Evolutionary conservation across 1,140 invertebrate species (phyloP).

Genomic region (Aphaenogaster floridana): DNA sequence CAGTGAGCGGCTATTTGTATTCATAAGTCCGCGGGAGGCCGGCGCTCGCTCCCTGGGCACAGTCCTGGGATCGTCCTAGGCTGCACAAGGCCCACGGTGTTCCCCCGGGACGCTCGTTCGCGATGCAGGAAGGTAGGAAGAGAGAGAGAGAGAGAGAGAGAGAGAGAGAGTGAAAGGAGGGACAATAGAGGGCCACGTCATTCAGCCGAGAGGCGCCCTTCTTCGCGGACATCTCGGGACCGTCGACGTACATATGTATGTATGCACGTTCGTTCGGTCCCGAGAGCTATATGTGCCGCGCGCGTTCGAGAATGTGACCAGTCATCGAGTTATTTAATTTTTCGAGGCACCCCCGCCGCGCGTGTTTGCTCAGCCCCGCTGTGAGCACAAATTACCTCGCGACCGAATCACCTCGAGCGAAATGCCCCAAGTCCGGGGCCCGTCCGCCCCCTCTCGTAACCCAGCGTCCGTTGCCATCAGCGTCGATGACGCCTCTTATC

Average conservation of each 20-base stretch:
- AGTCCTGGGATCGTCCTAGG: slow-evolving; percentile 57
- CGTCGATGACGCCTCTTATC: slow-evolving; percentile 71
- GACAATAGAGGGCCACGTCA: slow-evolving; percentile 74
- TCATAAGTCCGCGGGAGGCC: slow-evolving; percentile 87
- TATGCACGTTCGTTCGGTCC: slow-evolving; percentile 38
- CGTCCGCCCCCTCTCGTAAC: slow-evolving; percentile 68
- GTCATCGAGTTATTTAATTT: slow-evolving; percentile 89
- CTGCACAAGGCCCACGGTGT: slow-evolving; percentile 47
- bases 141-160: slow-evolving; percentile 41
- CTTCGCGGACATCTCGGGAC: slow-evolving; percentile 69
- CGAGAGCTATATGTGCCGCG: slow-evolving; percentile 62
- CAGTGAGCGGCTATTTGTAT: slow-evolving; percentile 87
- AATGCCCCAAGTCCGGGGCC: slow-evolving; percentile 69
- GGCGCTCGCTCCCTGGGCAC: slow-evolving; percentile 81
- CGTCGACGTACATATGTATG: slow-evolving; percentile 32
- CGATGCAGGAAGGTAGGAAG: slow-evolving; percentile 22
- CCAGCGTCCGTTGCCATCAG: slow-evolving; percentile 67
- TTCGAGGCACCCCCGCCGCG: slow-evolving; percentile 86
- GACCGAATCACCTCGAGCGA: slow-evolving; percentile 83
- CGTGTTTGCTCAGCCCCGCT: slow-evolving; percentile 89
- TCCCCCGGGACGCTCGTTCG: slow-evolving; percentile 58
- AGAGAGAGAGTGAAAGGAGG: neutral
- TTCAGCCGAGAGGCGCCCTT: slow-evolving; percentile 69
- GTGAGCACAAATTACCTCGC: slow-evolving; percentile 90
- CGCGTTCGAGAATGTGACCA: slow-evolving; percentile 87